phyloP scores from a whole-genome alignment of 2,888 invertebrate genomes.

The Adelphocoris suturalis region DNA sequence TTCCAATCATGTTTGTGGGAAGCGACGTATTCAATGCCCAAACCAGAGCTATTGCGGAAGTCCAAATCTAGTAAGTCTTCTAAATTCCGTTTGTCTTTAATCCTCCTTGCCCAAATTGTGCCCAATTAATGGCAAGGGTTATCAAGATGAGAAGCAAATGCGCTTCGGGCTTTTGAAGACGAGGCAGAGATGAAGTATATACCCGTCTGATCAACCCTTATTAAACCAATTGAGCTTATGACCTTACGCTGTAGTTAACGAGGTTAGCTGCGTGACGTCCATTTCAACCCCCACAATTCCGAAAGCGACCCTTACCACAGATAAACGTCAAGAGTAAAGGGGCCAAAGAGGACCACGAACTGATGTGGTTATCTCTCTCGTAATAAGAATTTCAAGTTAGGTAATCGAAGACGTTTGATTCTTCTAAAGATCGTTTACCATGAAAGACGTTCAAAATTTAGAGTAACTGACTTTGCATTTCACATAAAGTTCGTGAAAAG shows the following conservation, averaged over 20 bases:
- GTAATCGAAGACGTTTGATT: not conserved
- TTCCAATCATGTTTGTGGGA: no score
- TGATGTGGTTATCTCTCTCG: constrained; percentile 13
- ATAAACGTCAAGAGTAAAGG: not conserved
- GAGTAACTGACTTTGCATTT: no score
- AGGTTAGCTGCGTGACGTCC: constrained; percentile 22
- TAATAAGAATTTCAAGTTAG: not conserved
- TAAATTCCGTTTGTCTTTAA: no score
- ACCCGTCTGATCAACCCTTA: constrained; percentile 27
- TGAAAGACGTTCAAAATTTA: no score
- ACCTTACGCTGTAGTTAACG: constrained; percentile 6
- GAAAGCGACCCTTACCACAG: not conserved
- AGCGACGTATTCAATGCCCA: no score
- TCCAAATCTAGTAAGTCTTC: no score
- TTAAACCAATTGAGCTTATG: constrained; percentile 48
- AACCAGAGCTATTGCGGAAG: no score
- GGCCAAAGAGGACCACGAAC: not conserved
- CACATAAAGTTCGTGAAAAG: no score
- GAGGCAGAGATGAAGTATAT: not conserved
- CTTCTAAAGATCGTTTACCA: not conserved
- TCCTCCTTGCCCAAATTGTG: no score
- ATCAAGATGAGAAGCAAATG: no score
- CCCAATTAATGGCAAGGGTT: no score
- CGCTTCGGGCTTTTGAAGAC: not conserved
- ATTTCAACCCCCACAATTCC: constrained; percentile 32